Conservation (phyloP, 2,797 vertebrate genomes). For the Limosa lapponica region DNA sequence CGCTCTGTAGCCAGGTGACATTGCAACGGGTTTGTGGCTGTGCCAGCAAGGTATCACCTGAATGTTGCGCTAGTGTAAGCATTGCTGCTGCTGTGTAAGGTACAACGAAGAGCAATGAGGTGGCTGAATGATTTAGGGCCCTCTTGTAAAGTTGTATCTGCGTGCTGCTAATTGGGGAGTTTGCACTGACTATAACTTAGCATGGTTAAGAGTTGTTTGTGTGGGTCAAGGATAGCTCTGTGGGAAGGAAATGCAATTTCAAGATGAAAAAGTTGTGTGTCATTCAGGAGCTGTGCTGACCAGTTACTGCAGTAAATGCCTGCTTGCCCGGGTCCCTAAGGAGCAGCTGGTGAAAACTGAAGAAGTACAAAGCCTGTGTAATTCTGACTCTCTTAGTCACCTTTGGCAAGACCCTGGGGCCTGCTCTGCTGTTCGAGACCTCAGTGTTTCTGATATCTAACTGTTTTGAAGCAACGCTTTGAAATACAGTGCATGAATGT, state of each 20-base stretch:
- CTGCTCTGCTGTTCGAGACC: not conserved
- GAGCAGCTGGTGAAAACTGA: not conserved
- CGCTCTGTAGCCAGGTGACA: not conserved
- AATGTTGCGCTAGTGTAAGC: not conserved
- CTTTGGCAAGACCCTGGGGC: not conserved
- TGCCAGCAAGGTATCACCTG: rapidly evolving
- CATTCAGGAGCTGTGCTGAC: not conserved
- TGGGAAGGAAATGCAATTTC: not conserved
- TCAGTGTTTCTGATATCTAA: not conserved
- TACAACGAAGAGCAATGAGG: rapidly evolving
- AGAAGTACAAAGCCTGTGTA: not conserved
- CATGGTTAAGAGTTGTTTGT: rapidly evolving
- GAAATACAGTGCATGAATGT: not conserved
- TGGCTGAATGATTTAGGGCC: not conserved
- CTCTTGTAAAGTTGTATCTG: rapidly evolving
- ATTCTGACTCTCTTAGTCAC: not conserved
- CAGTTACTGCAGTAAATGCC: not conserved
- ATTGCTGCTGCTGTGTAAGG: not conserved
- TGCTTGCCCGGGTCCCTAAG: not conserved
- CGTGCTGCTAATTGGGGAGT: rapidly evolving
- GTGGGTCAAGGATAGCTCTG: not conserved
- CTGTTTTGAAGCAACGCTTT: not conserved
- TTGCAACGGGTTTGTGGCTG: not conserved
- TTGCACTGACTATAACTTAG: rapidly evolving
- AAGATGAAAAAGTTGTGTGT: not conserved